A percentile compares a stretch with the other conserved stretches of the same genome.
Evolutionary conservation across 2,888 invertebrate species (phyloP).

Genomic region (Lomographa bimaculata): DNA sequence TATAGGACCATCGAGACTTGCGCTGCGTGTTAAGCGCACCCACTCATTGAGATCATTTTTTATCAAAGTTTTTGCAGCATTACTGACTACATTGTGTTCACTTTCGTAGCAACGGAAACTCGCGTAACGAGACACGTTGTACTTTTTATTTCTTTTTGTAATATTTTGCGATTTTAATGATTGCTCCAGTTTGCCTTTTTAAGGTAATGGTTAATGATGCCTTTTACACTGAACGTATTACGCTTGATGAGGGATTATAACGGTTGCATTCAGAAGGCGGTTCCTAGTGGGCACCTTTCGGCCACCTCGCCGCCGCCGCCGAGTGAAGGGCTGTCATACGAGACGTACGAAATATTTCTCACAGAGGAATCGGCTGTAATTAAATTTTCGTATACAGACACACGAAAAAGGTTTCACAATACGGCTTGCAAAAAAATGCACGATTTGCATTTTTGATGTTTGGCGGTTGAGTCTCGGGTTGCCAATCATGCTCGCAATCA

Average conservation of each 20-base stretch:
- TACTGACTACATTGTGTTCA: slow-evolving; percentile 76
- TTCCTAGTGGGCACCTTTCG: slow-evolving; percentile 56
- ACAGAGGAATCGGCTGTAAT: slow-evolving; percentile 65
- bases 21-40: slow-evolving; percentile 59
- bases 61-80: slow-evolving; percentile 66
- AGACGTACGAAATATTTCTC: slow-evolving; percentile 67
- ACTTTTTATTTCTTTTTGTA: slow-evolving; percentile 72
- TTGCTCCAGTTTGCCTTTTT: slow-evolving; percentile 79
- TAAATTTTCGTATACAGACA: slow-evolving; percentile 54
- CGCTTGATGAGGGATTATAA: slow-evolving; percentile 77
- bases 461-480: slow-evolving; percentile 54
- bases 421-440: slow-evolving; percentile 48
- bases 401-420: slow-evolving; percentile 51
- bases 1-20: slow-evolving; percentile 46
- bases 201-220: slow-evolving; percentile 80
- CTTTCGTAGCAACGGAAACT: slow-evolving; percentile 80
- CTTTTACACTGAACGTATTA: slow-evolving; percentile 75
- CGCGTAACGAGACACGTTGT: slow-evolving; percentile 71
- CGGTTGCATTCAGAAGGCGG: slow-evolving; percentile 63
- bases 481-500: slow-evolving; percentile 74
- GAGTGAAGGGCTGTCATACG: slow-evolving; percentile 78
- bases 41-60: slow-evolving; percentile 69
- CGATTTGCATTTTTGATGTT: slow-evolving; percentile 64
- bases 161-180: slow-evolving; percentile 79
- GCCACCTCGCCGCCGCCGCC: slow-evolving; percentile 42